Conservation (phyloP, 2,797 vertebrate genomes). For the Anomalospiza imberbis region DNA sequence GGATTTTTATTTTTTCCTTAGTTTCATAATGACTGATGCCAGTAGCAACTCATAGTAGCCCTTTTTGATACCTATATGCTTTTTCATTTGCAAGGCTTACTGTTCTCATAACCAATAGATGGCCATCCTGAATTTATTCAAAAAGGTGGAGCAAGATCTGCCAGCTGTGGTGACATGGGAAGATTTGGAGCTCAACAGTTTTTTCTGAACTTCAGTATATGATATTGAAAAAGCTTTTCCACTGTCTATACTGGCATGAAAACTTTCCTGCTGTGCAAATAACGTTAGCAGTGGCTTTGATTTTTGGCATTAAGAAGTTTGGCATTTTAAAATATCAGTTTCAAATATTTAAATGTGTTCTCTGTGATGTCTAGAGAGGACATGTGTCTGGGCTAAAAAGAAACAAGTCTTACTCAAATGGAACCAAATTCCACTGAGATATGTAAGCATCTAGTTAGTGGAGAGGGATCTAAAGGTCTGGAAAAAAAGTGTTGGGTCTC, state of each 20-base stretch:
- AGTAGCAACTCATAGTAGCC: background rate
- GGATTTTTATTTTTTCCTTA: background rate
- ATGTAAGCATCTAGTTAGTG: background rate
- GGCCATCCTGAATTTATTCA: background rate
- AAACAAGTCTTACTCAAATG: background rate
- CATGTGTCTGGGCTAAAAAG: background rate
- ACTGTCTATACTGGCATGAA: background rate
- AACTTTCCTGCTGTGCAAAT: slow-evolving; percentile 8
- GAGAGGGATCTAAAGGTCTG: background rate
- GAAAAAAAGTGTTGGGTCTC: background rate
- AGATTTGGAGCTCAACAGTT: background rate
- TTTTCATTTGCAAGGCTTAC: background rate
- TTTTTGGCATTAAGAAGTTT: background rate
- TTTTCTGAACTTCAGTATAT: background rate
- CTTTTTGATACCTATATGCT: background rate
- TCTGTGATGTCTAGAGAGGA: background rate
- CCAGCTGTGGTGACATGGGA: background rate
- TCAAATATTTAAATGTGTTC: background rate
- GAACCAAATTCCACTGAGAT: background rate
- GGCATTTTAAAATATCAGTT: background rate
- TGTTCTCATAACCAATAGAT: background rate
- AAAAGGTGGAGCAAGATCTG: background rate
- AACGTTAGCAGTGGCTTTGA: background rate
- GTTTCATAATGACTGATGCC: background rate
- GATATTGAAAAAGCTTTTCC: background rate